Evolutionary conservation across 1,140 invertebrate genomes (phyloP), one percentile per base, ranked within the genome.

Genomic region (Parasteatoda tepidariorum): DNA sequence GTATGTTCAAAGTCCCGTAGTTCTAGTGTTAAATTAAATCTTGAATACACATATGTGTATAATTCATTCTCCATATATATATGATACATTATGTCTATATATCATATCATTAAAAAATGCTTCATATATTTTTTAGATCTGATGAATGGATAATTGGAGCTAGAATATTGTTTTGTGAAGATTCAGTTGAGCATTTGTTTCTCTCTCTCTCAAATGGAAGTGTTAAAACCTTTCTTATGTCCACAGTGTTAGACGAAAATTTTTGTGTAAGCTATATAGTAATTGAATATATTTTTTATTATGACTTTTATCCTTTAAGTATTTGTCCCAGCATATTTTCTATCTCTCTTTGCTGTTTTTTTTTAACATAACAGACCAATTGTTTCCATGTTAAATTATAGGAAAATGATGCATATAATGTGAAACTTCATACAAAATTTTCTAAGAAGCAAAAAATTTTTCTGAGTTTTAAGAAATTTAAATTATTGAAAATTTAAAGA

Each of bases 141-240:
- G 26, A 64, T 15, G 61, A 78, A n/a, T 78, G 74, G 74, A 34
- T 78, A 66, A 62, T 66, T 54, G 34, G 62, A n/a, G 26, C 26
- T 5, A 66, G 55, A 22, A 11, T 76, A 66, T 66, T 13, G 26
- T 2, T 18, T 22, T 62, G n/a, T 75, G 41, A 31, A 24, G 41
- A 33, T 11, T 66, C 26, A n/a, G 7, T 5, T n/a, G 61, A 78
- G 31, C 54, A 48, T 54, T 9, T 78, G 15, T 78, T 41, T 66
- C 9, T 34, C 13, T 67, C 59, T 66, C 57, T 66, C 11, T 54
- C 66, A 24, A 66, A 66, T 64, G 61, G 74, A 22, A 31, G 38
- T 54, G 38, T 78, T n/a, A 66, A 66, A 55, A 1, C 38, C 13
- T 33, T 66, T 55, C 1, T 28, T 6, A 26, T 66, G 11, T 28